Base-by-base conservation (phyloP, 2,888 invertebrate species). In the Nymphalis c-album region DNA sequence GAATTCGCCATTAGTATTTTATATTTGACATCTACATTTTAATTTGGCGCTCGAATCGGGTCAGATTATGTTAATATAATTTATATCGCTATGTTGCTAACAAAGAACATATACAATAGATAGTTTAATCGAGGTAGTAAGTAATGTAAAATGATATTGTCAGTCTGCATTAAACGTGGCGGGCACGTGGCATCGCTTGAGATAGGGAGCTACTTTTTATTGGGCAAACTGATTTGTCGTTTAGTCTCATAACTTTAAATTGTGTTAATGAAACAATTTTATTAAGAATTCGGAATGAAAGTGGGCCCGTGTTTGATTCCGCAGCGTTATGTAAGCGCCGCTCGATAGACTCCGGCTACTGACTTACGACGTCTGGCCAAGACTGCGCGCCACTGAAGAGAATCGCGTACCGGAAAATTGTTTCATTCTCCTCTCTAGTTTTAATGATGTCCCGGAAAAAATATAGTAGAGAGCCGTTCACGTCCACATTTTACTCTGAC, bases 291-390 rank as follows among this genome's bases (percentile, higher is more conserved):
- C 77, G 75, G 77, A 80, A 82, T 77, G 75, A 77, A 80, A 81
- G 78, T 78, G 76, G 75, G 78, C 77, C 76, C 79, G 81, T 78
- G 81, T 81, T 81, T 81, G 76, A 81, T 87, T 84, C 88, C 90
- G 90, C 90, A 90, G 88, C 88, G 80, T 89, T 90, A 90, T 84
- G 87, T 87, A 90, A 90, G 81, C 76, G 76, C 79, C 88, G 90
- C 85, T 89, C 89, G 85, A 89, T 88, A 87, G 80, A 80, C 78
- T 78, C 78, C 75, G 77, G 77, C 78, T 77, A 78, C 76, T 77
- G 75, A 75, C 76, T 77, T 77, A 76, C 77, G 75, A 73, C 73
- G 78, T 78, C 81, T 81, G 80, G 76, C 77, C 53, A 77, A 78
- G 75, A 74, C 74, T 73, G 75, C 67, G 51, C 35, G 17, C 40